Conservation (phyloP, 2,113 vertebrate genomes). For the Psammodynastes pulverulentus region DNA sequence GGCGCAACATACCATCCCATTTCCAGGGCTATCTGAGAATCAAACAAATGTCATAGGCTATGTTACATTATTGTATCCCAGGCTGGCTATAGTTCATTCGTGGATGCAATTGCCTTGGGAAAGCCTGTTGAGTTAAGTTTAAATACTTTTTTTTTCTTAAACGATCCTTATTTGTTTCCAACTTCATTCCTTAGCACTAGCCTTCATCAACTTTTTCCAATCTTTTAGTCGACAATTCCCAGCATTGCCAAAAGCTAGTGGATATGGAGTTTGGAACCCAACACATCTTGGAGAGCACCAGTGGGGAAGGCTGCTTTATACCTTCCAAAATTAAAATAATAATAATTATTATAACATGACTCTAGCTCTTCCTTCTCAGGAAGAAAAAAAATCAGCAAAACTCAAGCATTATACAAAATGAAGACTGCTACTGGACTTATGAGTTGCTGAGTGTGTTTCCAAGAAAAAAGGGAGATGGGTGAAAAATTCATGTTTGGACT, state of each 20-base stretch:
- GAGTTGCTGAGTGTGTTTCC: constrained; percentile 37
- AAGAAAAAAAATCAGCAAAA: background rate
- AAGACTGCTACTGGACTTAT: background rate
- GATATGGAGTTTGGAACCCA: background rate
- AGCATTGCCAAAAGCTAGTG: background rate
- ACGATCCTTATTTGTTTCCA: background rate
- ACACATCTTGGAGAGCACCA: background rate
- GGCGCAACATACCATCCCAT: background rate
- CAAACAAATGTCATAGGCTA: background rate
- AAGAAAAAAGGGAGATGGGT: background rate
- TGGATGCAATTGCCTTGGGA: background rate
- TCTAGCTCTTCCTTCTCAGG: background rate
- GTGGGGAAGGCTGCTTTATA: background rate
- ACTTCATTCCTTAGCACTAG: background rate
- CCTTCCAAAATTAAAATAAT: background rate
- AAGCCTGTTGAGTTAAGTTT: background rate
- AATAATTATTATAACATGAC: background rate
- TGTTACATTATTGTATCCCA: background rate
- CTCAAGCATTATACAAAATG: background rate
- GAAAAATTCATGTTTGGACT: background rate
- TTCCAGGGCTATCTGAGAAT: background rate
- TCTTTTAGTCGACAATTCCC: background rate
- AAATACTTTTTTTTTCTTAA: background rate
- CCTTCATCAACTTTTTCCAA: background rate
- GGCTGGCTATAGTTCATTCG: background rate